Evolutionary conservation across 2,797 vertebrate species (phyloP).

Genomic region (Pelochelys cantorii): DNA sequence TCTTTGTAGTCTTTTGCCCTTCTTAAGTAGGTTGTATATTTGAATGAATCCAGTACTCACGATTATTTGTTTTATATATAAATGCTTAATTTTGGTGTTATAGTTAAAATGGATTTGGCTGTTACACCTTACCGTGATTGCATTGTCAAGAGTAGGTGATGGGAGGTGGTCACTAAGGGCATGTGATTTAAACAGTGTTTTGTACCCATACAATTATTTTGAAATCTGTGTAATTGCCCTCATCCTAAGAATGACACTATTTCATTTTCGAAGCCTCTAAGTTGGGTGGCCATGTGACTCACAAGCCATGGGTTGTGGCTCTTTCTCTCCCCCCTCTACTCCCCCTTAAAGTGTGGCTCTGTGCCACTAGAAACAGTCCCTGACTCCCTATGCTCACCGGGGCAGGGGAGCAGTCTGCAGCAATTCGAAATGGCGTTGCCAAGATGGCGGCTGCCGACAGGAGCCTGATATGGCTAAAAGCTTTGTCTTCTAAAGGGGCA

Average conservation of each 20-base stretch:
- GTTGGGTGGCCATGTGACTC: no score
- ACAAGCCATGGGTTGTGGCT: no score
- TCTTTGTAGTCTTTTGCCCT: slow-evolving; percentile 53
- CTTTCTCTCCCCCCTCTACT: no score
- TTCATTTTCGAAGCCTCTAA: no score
- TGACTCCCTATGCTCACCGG: no score
- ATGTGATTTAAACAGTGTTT: neutral
- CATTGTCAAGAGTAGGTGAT: neutral
- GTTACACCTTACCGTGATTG: neutral
- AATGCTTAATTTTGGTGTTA: slow-evolving; percentile 9
- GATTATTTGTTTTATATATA: neutral
- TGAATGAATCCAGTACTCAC: neutral
- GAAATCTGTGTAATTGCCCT: neutral
- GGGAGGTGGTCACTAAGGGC: neutral
- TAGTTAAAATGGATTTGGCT: neutral
- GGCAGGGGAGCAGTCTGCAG: no score
- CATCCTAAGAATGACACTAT: neutral
- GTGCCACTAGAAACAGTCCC: no score
- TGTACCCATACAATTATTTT: neutral
- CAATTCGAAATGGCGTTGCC: no score
- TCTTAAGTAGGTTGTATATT: slow-evolving; percentile 33
- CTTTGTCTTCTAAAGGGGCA: no score
- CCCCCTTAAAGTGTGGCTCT: no score
- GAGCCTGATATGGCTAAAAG: no score
- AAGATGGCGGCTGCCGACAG: no score